Base-by-base conservation (phyloP, 2,113 vertebrate species). In the Ictalurus punctatus region DNA sequence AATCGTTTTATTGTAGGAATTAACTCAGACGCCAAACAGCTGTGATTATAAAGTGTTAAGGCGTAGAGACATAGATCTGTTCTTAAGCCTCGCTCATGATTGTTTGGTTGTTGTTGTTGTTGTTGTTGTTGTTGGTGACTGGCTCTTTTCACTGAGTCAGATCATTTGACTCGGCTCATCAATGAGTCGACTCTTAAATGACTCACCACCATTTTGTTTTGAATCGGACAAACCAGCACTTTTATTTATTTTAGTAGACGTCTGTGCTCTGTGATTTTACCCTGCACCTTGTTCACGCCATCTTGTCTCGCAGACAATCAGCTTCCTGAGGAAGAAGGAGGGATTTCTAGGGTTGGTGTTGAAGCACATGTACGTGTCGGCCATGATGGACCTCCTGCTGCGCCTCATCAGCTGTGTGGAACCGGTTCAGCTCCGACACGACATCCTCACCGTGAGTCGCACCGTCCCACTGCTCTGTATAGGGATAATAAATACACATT, bases 341-440 rank as follows among this genome's bases (percentile, higher is more conserved):
- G 93, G 95, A n/a, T 99, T 99, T 82, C 93, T 98, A n/a, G 94
- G 94, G 91, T 94, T 98, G 94, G 97, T 99, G 93, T 94, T 99
- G 80, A 97, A 97, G 95, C 98, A 99, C 89, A 96, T 99, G 0
- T 97, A 97, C 71, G 97, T 97, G 1, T 99, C 98, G 0, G 98
- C 98, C 48, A 98, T 99, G 97, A 99, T 99, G 98, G 98, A 99
- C 93, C 93, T 99, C 69, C 94, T 99, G 88, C 96, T 99, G 83
- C 97, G 98, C 14, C 96, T 99, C n/a, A 97, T 98, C 94, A 98
- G 98, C 94, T 98, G 97, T 1, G 98, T 99, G 93, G 98, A 99
- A 93, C 97, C 98, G 0, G 94, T 94, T 0, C 91, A 95, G 1
- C 95, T 99, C 25, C 96, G 98, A 87, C 97, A 97, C 92, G 97